Conservation (phyloP, 2,113 vertebrate species). For the Butastur rufipennis region DNA sequence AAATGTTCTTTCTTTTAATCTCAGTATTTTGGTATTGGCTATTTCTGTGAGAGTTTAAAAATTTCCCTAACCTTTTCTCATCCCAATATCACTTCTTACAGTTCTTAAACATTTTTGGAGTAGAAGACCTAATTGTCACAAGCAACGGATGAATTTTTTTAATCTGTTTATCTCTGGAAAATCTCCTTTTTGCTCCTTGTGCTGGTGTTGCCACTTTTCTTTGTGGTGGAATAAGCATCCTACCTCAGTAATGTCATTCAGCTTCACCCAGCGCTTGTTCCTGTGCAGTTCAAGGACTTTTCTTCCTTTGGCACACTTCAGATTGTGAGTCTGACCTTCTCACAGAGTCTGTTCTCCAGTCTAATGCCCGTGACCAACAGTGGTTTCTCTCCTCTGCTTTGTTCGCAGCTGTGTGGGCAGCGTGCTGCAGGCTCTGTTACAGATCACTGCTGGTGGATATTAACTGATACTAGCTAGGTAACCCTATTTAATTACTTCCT, state of each 20-base stretch:
- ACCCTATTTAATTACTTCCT: not conserved
- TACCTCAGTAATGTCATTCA: not conserved
- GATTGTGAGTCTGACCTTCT: not conserved
- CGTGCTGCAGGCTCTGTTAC: accelerated
- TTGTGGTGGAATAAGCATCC: not conserved
- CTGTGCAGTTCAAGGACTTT: not conserved
- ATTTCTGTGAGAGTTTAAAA: not conserved
- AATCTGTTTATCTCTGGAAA: not conserved
- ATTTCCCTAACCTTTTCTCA: not conserved
- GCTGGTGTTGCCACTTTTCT: not conserved
- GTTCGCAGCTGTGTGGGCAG: not conserved
- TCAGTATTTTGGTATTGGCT: not conserved
- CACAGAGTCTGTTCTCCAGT: too few species aligned
- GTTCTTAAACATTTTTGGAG: not conserved
- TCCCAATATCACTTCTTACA: not conserved
- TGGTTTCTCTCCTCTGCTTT: not conserved
- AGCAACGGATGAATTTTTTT: not conserved
- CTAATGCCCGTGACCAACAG: not conserved
- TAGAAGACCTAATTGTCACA: not conserved
- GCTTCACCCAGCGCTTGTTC: not conserved
- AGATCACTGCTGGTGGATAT: not conserved
- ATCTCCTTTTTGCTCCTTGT: not conserved
- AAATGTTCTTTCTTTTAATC: conserved; percentile 10
- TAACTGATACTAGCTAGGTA: not conserved
- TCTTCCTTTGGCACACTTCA: not conserved